Evolutionary conservation across 2,888 invertebrate genomes (phyloP).

Genomic region (Limnephilus auricula): DNA sequence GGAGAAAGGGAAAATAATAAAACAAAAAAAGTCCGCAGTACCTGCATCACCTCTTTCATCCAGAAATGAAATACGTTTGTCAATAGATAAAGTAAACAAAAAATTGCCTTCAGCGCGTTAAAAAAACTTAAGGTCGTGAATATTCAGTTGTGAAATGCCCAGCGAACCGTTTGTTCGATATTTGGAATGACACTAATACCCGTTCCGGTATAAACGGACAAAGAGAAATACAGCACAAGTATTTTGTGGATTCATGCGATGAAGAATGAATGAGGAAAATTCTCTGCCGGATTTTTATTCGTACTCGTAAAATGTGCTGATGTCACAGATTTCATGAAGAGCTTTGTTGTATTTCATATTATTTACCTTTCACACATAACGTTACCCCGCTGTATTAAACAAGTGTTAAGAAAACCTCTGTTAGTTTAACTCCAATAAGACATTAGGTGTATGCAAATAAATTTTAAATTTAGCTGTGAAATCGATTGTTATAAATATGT

Average conservation of each 20-base stretch:
- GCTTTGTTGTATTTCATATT: neutral
- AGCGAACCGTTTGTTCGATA: neutral
- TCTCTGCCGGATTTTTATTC: neutral
- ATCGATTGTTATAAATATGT: too few relatives aligned
- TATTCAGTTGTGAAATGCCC: neutral
- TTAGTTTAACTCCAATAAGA: too few relatives aligned
- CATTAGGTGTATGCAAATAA: too few relatives aligned
- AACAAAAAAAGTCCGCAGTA: neutral
- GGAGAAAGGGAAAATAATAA: neutral
- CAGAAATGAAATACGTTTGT: neutral
- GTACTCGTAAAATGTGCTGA: neutral
- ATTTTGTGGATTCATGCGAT: neutral
- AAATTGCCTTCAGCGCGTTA: neutral
- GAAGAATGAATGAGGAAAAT: neutral
- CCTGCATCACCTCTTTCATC: neutral
- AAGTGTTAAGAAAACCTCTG: too few relatives aligned
- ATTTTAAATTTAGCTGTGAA: too few relatives aligned
- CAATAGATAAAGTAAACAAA: neutral
- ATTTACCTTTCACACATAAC: neutral
- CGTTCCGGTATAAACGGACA: neutral
- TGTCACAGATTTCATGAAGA: neutral
- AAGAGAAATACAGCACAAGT: neutral
- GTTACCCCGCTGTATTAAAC: neutral
- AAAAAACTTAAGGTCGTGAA: neutral
- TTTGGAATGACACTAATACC: neutral